A percentile compares a stretch with the other conserved stretches of the same genome.
phyloP scores from a whole-genome alignment of 2,797 vertebrate genomes.

The Dendrocincla fuliginosa region DNA sequence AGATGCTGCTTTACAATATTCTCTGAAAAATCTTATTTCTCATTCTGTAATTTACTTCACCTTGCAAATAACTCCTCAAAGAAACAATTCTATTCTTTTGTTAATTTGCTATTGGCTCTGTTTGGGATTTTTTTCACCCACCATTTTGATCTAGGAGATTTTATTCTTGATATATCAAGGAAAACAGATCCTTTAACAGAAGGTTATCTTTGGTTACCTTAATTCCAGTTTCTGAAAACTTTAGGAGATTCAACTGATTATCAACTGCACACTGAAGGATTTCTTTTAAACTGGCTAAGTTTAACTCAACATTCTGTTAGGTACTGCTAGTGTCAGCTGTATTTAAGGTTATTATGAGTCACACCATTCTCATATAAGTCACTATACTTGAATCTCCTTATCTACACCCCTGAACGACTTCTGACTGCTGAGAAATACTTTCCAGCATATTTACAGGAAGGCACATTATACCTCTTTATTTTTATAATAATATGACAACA shows the following conservation, averaged over 20 bases:
- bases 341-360: not conserved
- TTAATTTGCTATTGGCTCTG: not conserved
- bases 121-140: rapidly evolving
- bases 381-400: not conserved
- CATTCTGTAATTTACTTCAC: not conserved
- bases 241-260: not conserved
- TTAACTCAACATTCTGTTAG: not conserved
- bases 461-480: constrained; percentile 87
- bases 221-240: not conserved
- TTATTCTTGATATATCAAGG: not conserved
- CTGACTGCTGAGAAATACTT: not conserved
- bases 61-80: not conserved
- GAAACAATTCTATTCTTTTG: not conserved
- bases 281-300: not conserved
- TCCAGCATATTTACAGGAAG: not conserved
- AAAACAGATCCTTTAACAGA: not conserved
- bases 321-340: not conserved
- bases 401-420: not conserved
- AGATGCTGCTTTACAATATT: not conserved
- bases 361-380: not conserved
- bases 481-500: constrained; percentile 96
- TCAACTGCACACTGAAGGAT: not conserved
- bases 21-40: not conserved
- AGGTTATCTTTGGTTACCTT: not conserved
- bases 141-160: not conserved